Base-by-base conservation (phyloP, 1,140 invertebrate genomes). In the Penaeus japonicus region DNA sequence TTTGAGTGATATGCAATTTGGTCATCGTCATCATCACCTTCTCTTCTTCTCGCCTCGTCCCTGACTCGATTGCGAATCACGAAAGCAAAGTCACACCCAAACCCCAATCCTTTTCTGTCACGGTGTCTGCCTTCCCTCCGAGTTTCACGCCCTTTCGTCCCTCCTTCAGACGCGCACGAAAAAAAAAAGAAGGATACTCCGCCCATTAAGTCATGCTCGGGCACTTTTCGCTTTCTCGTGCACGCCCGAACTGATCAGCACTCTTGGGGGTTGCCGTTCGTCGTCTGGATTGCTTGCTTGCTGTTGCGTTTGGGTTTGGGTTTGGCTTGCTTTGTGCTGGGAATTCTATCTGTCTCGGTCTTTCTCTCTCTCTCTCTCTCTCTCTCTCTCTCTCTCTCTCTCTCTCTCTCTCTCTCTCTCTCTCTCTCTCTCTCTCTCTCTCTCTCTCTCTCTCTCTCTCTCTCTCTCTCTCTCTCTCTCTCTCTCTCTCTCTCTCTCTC, bases 361-460 rank as follows among this genome's bases (percentile, higher is more conserved):
- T 80, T 0, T 53, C 5, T 5, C 27, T 78, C 5, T 4, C 20
- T 1, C n/a, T 39, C 24, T 39, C 1, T 47, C 7, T 80, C 0
- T 47, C 35, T 47, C 18, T 80, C 39, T 47, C 1, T 20, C n/a
- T 1, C 39, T 79, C 3, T 39, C 4, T 79, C 3, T 20, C 39
- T 15, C 10, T n/a, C 17, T 7, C 35, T 75, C 7, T 75, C 7
- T 75, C 2, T 75, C 35, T 17, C 24, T 17, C 12, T 22, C 5
- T 17, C 62, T 30, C 0, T 17, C 30, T 30, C 5, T 3, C 10
- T 4, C 1, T 20, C 12, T 22, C 2, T 70, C 73, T 77, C 73
- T 77, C 73, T 77, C 32, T 77, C 32, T 77, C 32, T 77, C 73
- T 77, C 73, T 77, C 73, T 77, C 73, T 77, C 73, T 77, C 73